Evolutionary conservation across 1,140 invertebrate species (phyloP).

Genomic region (Notospermus geniculatus): DNA sequence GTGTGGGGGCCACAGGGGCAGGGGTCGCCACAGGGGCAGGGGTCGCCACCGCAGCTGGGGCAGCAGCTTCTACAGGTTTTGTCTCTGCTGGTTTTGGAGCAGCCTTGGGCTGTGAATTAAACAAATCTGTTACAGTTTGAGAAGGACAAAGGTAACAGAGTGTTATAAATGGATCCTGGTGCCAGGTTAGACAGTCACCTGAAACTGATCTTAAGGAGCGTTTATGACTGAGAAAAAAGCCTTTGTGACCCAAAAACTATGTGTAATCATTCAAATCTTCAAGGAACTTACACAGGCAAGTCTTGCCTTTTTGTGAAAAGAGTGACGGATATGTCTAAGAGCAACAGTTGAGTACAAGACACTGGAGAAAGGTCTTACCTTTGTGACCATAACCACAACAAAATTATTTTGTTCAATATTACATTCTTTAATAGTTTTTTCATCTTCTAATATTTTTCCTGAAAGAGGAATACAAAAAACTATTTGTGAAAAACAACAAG

Average conservation of each 20-base stretch:
- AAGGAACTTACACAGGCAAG: too few relatives aligned
- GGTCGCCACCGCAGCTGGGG: conserved; percentile 24
- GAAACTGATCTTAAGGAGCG: too few relatives aligned
- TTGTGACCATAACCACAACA: conserved; percentile 95
- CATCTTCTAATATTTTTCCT: conserved; percentile 90
- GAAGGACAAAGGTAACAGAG: too few relatives aligned
- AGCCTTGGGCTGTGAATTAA: conserved; percentile 6
- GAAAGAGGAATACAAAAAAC: conserved; percentile 41
- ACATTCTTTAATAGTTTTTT: conserved; percentile 79
- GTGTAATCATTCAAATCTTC: too few relatives aligned
- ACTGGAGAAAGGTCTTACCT: conserved; percentile 57
- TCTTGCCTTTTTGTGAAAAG: too few relatives aligned
- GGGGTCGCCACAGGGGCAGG: conserved; percentile 15
- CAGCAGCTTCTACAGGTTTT: conserved; percentile 57
- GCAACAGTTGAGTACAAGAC: too few relatives aligned
- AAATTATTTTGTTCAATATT: conserved; percentile 97
- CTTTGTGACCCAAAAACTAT: too few relatives aligned
- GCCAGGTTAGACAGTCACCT: too few relatives aligned
- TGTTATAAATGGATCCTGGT: too few relatives aligned
- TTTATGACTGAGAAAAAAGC: too few relatives aligned
- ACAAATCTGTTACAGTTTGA: neutral
- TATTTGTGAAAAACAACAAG: neutral
- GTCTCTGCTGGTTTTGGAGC: conserved; percentile 12
- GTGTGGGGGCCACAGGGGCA: conserved; percentile 25
- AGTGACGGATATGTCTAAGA: too few relatives aligned